phyloP scores from a whole-genome alignment of 1,140 invertebrate species.

The Listronotus oregonensis region DNA sequence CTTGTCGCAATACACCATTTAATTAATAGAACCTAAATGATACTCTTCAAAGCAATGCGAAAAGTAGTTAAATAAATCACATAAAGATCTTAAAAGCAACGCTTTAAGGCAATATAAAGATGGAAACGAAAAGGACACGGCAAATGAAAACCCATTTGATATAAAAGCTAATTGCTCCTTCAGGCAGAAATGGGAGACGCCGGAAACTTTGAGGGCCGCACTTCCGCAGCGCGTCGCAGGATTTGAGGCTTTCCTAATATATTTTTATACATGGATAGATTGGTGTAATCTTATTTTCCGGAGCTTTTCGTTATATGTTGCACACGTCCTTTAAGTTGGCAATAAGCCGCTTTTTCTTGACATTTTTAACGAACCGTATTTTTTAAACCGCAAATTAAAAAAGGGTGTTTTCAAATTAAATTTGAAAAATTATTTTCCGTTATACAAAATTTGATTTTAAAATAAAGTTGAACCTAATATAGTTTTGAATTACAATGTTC shows the following conservation, averaged over 20 bases:
- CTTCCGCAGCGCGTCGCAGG: constrained; percentile 18
- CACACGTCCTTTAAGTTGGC: constrained; percentile 1
- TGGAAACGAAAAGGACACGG: constrained; percentile 32
- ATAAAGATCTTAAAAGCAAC: constrained; percentile 33
- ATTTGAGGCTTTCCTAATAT: constrained; percentile 26
- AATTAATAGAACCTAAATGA: no score
- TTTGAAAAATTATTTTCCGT: no score
- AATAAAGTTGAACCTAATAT: no score
- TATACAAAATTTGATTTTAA: no score
- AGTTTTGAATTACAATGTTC: no score
- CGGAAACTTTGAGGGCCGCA: constrained; percentile 28
- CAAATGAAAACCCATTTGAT: constrained; percentile 35
- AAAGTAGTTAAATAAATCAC: constrained; percentile 25
- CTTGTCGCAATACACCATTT: not conserved
- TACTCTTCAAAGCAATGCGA: no score
- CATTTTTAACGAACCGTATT: no score
- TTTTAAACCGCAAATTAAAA: not conserved
- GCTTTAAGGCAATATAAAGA: constrained; percentile 27
- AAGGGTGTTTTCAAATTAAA: no score
- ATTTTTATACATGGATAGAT: constrained; percentile 32
- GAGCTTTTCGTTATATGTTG: not conserved
- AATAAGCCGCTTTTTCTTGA: constrained; percentile 4
- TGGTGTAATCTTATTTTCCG: constrained; percentile 20
- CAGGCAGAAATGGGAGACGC: constrained; percentile 32
- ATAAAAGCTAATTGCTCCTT: constrained; percentile 39